Percentiles rank a stretch among this genome's conserved stretches.
phyloP scores from a whole-genome alignment of 2,797 vertebrate species.

The Antennarius maculatus region DNA sequence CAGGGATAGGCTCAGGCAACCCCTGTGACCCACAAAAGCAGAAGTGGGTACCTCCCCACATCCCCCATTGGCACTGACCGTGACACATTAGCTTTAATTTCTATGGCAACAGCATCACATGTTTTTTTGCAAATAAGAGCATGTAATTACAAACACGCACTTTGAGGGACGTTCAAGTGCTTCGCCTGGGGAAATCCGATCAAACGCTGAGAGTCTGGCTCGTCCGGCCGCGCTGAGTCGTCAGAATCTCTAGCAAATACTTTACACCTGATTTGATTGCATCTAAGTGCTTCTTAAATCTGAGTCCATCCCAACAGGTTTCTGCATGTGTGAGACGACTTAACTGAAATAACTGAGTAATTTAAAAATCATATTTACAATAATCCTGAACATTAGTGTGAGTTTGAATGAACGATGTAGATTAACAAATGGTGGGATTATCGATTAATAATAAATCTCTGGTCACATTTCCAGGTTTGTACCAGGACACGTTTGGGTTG shows the following conservation, averaged over 20 bases:
- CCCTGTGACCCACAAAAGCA: too few species aligned
- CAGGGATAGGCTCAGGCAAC: too few species aligned
- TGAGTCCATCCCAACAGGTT: neutral
- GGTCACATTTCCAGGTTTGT: too few species aligned
- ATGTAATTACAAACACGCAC: constrained; percentile 34
- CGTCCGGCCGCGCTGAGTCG: neutral
- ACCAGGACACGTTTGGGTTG: too few species aligned
- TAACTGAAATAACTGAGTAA: too few species aligned
- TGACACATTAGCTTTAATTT: constrained; percentile 9
- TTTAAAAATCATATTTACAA: too few species aligned
- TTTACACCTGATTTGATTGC: constrained; percentile 68
- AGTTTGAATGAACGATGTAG: too few species aligned
- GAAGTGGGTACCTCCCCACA: too few species aligned
- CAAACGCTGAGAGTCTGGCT: constrained; percentile 19
- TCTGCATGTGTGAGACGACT: too few species aligned
- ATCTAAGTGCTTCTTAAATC: constrained; percentile 14
- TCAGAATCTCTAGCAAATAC: constrained; percentile 56
- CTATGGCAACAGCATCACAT: constrained; percentile 12
- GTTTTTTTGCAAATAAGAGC: constrained; percentile 13
- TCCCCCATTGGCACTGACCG: neutral
- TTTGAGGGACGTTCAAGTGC: constrained; percentile 2
- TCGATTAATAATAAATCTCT: too few species aligned
- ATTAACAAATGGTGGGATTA: too few species aligned
- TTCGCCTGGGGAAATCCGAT: constrained; percentile 38
- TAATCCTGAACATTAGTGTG: too few species aligned